These are phyloP conservation scores for Perca fluviatilis DNA, from an alignment of 2,113 vertebrate species.

Conservation along the genomic window DNA sequence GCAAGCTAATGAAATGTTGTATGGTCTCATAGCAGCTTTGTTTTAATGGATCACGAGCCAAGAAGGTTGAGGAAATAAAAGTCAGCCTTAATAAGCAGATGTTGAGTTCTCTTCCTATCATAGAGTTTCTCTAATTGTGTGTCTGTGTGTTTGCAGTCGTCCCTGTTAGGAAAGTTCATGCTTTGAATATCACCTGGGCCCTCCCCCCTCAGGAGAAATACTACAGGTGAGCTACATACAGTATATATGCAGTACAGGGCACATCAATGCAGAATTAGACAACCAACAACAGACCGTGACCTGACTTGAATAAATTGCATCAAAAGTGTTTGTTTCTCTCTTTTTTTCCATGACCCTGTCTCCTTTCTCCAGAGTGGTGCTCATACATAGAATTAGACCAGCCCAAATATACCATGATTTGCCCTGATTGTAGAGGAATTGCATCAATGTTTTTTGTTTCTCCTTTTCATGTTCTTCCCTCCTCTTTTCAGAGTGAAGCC, in stretches of 20 bases:
- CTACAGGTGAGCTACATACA: constrained; percentile 88
- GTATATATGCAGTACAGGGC: background rate
- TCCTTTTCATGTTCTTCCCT: constrained; percentile 43
- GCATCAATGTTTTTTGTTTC: constrained; percentile 50
- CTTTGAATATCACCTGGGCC: constrained; percentile 94
- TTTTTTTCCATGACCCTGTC: constrained; percentile 12
- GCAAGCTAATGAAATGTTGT: background rate
- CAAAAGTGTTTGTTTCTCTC: background rate
- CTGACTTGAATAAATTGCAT: constrained; percentile 24
- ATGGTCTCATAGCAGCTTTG: background rate
- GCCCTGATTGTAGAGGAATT: constrained; percentile 45
- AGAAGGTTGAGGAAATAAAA: background rate
- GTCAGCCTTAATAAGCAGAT: background rate
- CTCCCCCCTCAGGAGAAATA: constrained; percentile 92
- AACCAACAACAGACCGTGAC: background rate
- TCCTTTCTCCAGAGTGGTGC: constrained; percentile 75
- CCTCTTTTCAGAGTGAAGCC: constrained; percentile 91
- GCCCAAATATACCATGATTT: constrained; percentile 13
- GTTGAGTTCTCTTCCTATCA: background rate
- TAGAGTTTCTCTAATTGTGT: constrained; percentile 1
- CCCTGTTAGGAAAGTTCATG: constrained; percentile 94
- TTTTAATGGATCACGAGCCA: background rate
- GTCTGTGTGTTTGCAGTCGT: constrained; percentile 86
- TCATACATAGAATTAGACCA: constrained; percentile 41
- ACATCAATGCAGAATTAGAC: background rate